These are phyloP conservation scores for Coranthus polyacanthus DNA, from an alignment of 2,797 vertebrate genomes.

Conservation along the genomic window DNA sequence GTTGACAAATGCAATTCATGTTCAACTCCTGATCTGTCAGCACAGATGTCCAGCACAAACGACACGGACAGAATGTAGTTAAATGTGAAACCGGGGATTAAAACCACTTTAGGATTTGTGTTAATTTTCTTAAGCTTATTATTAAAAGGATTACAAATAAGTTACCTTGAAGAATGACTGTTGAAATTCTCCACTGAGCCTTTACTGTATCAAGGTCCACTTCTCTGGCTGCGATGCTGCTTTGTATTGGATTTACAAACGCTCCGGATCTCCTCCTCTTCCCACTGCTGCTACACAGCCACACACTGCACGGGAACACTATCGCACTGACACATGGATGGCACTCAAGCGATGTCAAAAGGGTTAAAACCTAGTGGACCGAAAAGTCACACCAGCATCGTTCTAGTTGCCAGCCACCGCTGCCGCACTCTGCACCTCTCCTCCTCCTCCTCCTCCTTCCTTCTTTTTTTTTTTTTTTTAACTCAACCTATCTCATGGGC, in stretches of 20 bases:
- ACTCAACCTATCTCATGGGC: conserved; percentile 80
- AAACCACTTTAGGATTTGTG: conserved; percentile 28
- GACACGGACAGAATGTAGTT: conserved; percentile 8
- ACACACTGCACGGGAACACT: conserved; percentile 53
- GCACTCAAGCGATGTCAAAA: conserved; percentile 79
- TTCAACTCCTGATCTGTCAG: conserved; percentile 58
- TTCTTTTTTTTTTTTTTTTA: conserved; percentile 67
- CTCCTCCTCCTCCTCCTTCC: conserved; percentile 54
- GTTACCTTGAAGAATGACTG: conserved; percentile 79
- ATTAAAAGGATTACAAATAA: conserved; percentile 66
- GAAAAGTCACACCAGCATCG: conserved; percentile 81
- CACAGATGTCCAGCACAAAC: conserved; percentile 48
- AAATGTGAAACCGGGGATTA: conserved; percentile 12
- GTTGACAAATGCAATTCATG: conserved; percentile 62
- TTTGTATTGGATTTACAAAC: conserved; percentile 71
- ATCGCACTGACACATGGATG: conserved; percentile 70
- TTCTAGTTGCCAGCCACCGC: conserved; percentile 72
- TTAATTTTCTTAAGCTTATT: conserved; percentile 1
- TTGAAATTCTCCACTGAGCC: conserved; percentile 75
- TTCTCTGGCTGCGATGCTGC: conserved; percentile 79
- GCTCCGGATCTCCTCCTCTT: conserved; percentile 71
- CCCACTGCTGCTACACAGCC: conserved; percentile 68
- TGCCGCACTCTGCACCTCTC: conserved; percentile 76
- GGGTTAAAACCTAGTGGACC: conserved; percentile 82
- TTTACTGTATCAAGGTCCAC: conserved; percentile 74